Base-by-base conservation (phyloP, 1,140 invertebrate genomes). In the Papilio glaucus region DNA sequence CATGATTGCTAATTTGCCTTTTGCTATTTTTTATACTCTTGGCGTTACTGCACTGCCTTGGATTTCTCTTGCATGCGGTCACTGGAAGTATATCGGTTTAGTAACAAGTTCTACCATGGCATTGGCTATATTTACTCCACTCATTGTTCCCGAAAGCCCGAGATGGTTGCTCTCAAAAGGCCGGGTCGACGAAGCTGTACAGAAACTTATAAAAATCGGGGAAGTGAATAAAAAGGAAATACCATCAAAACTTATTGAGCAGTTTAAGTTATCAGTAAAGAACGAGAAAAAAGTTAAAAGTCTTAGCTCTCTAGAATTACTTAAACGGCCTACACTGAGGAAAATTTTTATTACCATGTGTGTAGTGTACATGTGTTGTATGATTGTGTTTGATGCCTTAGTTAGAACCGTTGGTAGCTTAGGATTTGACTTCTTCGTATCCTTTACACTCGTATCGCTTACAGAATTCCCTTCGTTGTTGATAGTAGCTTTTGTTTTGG, bases 61-160 rank as follows among this genome's bases (percentile, higher is more conserved):
- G 71, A 94, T 97, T 29, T 95, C 95, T 21, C 95, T 95, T 75
- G 87, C 94, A 8, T 94, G 96, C 77, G 91, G 95, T 15, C 94
- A 96, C 76, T 97, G 96, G 96, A 94, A 95, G 82, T 93, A 94
- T 61, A 85, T 96, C 10, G 94, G 96, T 38, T 84, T 97, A 61
- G 95, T 94, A 1, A 94, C 93, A 42, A 93, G 92, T 67, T 41
- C 92, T 18, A 92, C 93, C 0, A 85, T 94, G 79, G 77, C 80
- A 6, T 73, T 89, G 33, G 75, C 92, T 65, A 77, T 94, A 77
- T 78, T 93, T 29, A 76, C 87, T 73, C 93, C 87, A 65, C 95
- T 95, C 87, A 80, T 96, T 1, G 90, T 97, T 79, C 95, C 96
- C 67, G 96, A 97, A 85, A 96, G 96, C 77, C 96, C 96, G 1